Percentiles rank a stretch among this genome's conserved stretches.
phyloP scores from a whole-genome alignment of 2,888 invertebrate genomes.

The Thalpophila matura region DNA sequence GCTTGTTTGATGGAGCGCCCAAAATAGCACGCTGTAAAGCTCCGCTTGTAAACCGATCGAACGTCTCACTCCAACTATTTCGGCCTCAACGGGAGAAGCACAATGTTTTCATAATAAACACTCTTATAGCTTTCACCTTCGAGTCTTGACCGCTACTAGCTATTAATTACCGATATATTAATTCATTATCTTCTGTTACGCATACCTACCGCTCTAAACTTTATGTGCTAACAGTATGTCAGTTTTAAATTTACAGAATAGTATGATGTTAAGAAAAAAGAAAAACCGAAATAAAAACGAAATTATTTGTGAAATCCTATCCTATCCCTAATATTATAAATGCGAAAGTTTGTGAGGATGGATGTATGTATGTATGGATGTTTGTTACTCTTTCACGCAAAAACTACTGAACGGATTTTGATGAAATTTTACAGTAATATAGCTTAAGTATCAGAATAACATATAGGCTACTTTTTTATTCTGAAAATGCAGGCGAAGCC shows the following conservation, averaged over 20 bases:
- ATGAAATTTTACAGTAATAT: too few species aligned
- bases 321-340: too few species aligned
- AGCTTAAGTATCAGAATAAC: too few species aligned
- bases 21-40: conserved; percentile 84
- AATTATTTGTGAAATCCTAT: conserved; percentile 35
- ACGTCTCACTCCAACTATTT: conserved; percentile 83
- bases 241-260: conserved; percentile 3
- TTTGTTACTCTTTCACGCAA: too few species aligned
- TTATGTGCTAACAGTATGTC: conserved; percentile 35
- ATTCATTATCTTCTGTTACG: conserved; percentile 45
- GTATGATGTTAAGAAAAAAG: conserved; percentile 4
- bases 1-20: conserved; percentile 79
- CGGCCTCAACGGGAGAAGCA: conserved; percentile 68
- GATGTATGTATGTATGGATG: too few species aligned
- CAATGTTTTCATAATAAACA: conserved; percentile 80
- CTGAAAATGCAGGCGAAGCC: too few species aligned
- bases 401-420: too few species aligned
- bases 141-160: conserved; percentile 69
- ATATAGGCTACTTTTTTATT: too few species aligned
- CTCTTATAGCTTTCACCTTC: conserved; percentile 78
- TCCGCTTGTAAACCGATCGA: conserved; percentile 78
- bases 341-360: too few species aligned
- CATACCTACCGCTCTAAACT: conserved; percentile 44
- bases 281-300: conserved; percentile 12
- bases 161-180: conserved; percentile 66